Base-by-base conservation (phyloP, 2,888 invertebrate genomes). In the Cephus sareptanus region DNA sequence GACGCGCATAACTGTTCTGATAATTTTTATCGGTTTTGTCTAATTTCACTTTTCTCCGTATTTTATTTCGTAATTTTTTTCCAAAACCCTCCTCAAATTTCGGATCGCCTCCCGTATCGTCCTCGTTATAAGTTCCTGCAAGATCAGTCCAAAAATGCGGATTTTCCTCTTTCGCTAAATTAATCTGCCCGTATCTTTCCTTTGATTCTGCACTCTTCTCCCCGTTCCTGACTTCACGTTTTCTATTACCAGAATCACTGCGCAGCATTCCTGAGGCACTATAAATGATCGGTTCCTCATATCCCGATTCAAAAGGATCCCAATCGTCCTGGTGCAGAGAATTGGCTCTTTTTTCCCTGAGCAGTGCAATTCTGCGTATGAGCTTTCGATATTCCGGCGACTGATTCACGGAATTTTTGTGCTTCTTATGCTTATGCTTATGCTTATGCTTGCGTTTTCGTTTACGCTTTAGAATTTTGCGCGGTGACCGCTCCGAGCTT, bases 271-370 rank as follows among this genome's bases (percentile, higher is more conserved):
- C 84, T 30, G 81, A 69, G 15, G 82, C 81, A n/a, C 75, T 79
- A 74, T 83, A 86, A 76, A 86, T 87, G 35, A 76, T 74, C 11
- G 87, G 86, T 34, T 81, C 79, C 73, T 86, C 87, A 79, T 86
- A 88, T 31, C 81, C 85, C 40, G 81, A 83, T 40, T 84, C 77
- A 74, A 79, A 73, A 12, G 80, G 76, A 71, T 80, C 73, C 80
- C 80, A 80, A 79, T 79, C 73, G 71, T 76, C 80, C 71, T 79
- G 75, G 78, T 81, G 75, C n/a, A 78, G 68, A 9, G 40, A 56
- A 77, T 86, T 80, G 23, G 82, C 86, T 4, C 87, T 84, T 75
- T 88, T 88, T 73, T 73, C 82, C 76, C 88, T 77, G 40, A 80
- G 76, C 15, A 81, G 40, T 1, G 79, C 77, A 2, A 81, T 80